Conservation (phyloP, 2,888 invertebrate genomes). For the Stenichneumon culpator region DNA sequence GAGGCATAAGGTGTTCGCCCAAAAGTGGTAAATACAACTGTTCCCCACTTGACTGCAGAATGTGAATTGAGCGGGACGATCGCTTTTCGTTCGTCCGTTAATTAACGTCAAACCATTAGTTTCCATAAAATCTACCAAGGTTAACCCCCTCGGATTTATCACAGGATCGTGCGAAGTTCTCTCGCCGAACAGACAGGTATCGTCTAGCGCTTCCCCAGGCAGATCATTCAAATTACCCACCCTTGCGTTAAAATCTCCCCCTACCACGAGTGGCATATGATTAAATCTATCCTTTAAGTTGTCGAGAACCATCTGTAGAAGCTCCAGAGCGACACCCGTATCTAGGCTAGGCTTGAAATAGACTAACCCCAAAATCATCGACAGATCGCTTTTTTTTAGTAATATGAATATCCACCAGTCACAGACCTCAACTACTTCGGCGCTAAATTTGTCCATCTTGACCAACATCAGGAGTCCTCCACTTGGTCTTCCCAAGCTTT, state of each 20-base stretch:
- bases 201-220: not conserved
- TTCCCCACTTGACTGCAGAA: conserved; percentile 25
- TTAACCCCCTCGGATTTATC: conserved; percentile 21
- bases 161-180: not conserved
- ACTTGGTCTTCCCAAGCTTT: conserved; percentile 9
- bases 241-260: conserved; percentile 4
- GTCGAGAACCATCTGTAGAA: conserved; percentile 5
- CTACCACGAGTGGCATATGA: not conserved
- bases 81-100: conserved; percentile 43
- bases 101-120: conserved; percentile 34
- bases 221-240: not conserved
- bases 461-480: conserved; percentile 14
- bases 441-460: not conserved
- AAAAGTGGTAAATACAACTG: conserved; percentile 48
- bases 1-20: conserved; percentile 18
- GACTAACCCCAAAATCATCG: conserved; percentile 12
- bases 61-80: conserved; percentile 44
- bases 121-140: conserved; percentile 44
- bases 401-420: conserved; percentile 14
- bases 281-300: not conserved
- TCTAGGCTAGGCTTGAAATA: conserved; percentile 16
- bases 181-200: not conserved
- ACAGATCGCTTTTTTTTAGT: not conserved
- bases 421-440: conserved; percentile 4
- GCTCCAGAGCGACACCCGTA: not conserved